These are phyloP conservation scores for Australoheros facetus DNA, from an alignment of 2,797 vertebrate genomes.

Conservation along the genomic window DNA sequence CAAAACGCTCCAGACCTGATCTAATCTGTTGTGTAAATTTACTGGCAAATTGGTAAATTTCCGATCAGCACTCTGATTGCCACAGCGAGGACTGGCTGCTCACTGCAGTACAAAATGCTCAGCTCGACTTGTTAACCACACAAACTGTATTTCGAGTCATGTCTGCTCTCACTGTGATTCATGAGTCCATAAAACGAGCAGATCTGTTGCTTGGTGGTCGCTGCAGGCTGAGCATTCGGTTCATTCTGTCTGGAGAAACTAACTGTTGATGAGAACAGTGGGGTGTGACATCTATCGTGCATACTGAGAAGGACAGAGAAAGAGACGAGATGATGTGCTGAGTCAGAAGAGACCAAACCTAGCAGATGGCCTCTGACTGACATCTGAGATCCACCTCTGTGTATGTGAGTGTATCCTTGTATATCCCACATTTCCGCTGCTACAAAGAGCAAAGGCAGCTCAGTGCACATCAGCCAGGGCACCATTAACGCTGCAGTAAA, in stretches of 20 bases:
- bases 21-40: conserved; percentile 5
- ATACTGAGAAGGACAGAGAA: not conserved
- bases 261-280: not conserved
- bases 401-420: conserved; percentile 12
- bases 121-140: not conserved
- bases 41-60: not conserved
- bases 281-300: not conserved
- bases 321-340: conserved; percentile 35
- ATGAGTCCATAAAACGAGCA: not conserved
- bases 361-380: conserved; percentile 34
- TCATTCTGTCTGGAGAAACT: conserved; percentile 3
- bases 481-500: not conserved
- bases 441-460: conserved; percentile 1
- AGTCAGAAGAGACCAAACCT: conserved; percentile 43
- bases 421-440: conserved; percentile 17
- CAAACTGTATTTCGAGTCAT: not conserved
- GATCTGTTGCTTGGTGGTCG: not conserved
- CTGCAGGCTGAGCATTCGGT: not conserved
- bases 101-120: not conserved
- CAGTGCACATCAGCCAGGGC: not conserved
- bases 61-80: not conserved
- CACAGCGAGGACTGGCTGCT: not conserved
- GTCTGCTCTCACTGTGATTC: not conserved
- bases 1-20: not conserved
- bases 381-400: conserved; percentile 17